phyloP scores from a whole-genome alignment of 2,888 invertebrate genomes.

The Eupithecia abbreviata region DNA sequence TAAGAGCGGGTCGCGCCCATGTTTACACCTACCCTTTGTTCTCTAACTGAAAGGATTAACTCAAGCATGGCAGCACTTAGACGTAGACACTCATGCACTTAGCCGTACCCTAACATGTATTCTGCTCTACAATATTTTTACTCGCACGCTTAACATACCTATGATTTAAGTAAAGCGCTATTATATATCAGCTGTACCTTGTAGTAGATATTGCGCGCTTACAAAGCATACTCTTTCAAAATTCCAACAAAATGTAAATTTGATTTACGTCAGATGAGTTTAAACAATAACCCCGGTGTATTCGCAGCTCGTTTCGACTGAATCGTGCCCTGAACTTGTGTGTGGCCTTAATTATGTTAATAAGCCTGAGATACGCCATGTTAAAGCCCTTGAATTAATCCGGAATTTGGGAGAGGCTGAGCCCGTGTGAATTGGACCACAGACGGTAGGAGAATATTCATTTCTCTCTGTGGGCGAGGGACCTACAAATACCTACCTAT shows the following conservation, averaged over 20 bases:
- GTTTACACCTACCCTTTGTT: constrained; percentile 68
- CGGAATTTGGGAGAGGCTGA: constrained; percentile 46
- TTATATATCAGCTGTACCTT: not conserved
- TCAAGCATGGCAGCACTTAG: constrained; percentile 65
- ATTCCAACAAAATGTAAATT: constrained; percentile 23
- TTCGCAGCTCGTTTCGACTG: constrained; percentile 35
- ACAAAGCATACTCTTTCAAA: constrained; percentile 23
- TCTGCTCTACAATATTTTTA: constrained; percentile 53
- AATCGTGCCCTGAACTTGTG: constrained; percentile 34
- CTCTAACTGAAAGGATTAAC: constrained; percentile 71
- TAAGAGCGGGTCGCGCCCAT: constrained; percentile 45
- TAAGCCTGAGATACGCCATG: constrained; percentile 48
- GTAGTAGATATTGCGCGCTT: constrained; percentile 24
- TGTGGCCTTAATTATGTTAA: constrained; percentile 47
- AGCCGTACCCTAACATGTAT: constrained; percentile 49
- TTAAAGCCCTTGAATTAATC: constrained; percentile 50
- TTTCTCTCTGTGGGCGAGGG: constrained; percentile 7
- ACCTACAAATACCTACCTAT: not conserved
- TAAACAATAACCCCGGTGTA: constrained; percentile 26
- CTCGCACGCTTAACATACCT: not conserved
- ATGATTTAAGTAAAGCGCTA: not conserved
- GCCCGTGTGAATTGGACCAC: constrained; percentile 47
- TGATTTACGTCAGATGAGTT: constrained; percentile 33
- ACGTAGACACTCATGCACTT: constrained; percentile 53
- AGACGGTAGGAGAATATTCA: constrained; percentile 25